A percentile compares a stretch with the other conserved stretches of the same genome.
Conservation (phyloP, 2,888 invertebrate species). For the Hedya salicella region DNA sequence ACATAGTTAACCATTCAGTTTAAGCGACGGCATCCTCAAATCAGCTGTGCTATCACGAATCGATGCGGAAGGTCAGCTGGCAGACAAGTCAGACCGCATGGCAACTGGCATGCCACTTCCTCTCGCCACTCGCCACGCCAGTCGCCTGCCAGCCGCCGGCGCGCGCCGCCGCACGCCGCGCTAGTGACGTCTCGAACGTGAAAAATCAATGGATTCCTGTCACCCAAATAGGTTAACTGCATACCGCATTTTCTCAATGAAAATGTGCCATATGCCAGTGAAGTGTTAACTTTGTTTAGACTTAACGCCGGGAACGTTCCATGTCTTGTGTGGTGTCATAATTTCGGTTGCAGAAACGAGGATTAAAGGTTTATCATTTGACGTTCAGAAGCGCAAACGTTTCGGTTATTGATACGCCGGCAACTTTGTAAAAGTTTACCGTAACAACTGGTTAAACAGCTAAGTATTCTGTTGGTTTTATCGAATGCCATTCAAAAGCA, state of each 20-base stretch:
- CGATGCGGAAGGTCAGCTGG: slow-evolving; percentile 74
- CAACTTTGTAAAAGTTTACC: slow-evolving; percentile 2
- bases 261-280: slow-evolving; percentile 81
- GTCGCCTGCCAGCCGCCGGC: slow-evolving; percentile 58
- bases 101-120: slow-evolving; percentile 71
- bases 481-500: slow-evolving; percentile 59
- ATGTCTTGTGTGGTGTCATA: slow-evolving; percentile 78
- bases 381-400: slow-evolving; percentile 19
- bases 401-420: slow-evolving; percentile 10
- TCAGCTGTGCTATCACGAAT: slow-evolving; percentile 68
- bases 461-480: slow-evolving; percentile 50
- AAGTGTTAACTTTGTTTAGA: slow-evolving; percentile 65
- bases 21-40: slow-evolving; percentile 44
- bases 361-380: slow-evolving; percentile 26
- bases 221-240: slow-evolving; percentile 75
- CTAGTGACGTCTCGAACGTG: slow-evolving; percentile 75
- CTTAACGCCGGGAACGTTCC: slow-evolving; percentile 61
- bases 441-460: slow-evolving; percentile 66
- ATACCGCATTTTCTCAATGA: slow-evolving; percentile 82
- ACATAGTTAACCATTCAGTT: slow-evolving; percentile 1
- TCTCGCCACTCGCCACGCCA: slow-evolving; percentile 52
- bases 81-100: slow-evolving; percentile 69
- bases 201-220: slow-evolving; percentile 82
- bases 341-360: slow-evolving; percentile 57
- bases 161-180: slow-evolving; percentile 77